Percentiles rank a stretch among this genome's conserved stretches.
Evolutionary conservation across 1,140 invertebrate genomes (phyloP).

Genomic region (Rhagoletis pomonella): DNA sequence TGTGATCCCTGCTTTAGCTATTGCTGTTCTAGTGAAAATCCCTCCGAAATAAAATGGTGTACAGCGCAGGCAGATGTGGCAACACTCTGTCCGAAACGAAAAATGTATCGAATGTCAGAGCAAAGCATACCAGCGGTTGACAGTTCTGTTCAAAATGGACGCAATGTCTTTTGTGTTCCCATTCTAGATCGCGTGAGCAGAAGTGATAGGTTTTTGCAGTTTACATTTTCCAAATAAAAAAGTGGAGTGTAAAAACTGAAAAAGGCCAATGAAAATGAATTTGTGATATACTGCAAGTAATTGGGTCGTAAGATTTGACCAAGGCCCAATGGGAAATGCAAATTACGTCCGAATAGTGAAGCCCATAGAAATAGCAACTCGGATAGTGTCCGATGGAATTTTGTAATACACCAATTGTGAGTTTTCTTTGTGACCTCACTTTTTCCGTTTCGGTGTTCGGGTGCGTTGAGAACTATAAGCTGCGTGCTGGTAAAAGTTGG

Average conservation of each 20-base stretch:
- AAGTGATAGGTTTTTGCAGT: slow-evolving; percentile 38
- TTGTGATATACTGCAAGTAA: slow-evolving; percentile 43
- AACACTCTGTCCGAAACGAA: not conserved
- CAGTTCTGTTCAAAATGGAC: slow-evolving; percentile 40
- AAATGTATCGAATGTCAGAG: not conserved
- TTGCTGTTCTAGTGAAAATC: not conserved
- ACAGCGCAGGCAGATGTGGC: not conserved
- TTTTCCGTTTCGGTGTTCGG: slow-evolving; percentile 24
- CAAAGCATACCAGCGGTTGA: slow-evolving; percentile 8
- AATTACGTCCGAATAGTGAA: not conserved
- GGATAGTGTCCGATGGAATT: slow-evolving; percentile 32
- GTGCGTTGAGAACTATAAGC: not conserved
- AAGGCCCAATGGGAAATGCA: not conserved
- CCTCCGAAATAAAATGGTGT: not conserved
- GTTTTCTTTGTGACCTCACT: slow-evolving; percentile 50
- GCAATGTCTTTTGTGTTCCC: slow-evolving; percentile 50
- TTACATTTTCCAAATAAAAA: slow-evolving; percentile 45
- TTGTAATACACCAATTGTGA: slow-evolving; percentile 38
- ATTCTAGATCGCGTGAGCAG: slow-evolving; percentile 48
- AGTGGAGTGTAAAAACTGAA: slow-evolving; percentile 23
- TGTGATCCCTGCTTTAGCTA: too few species aligned
- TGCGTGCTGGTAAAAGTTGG: not conserved
- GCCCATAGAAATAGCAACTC: slow-evolving; percentile 5
- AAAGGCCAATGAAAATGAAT: slow-evolving; percentile 15
- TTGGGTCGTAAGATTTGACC: not conserved